These are phyloP conservation scores for Pteruthius melanotis DNA, from an alignment of 2,113 vertebrate genomes.

Conservation along the genomic window DNA sequence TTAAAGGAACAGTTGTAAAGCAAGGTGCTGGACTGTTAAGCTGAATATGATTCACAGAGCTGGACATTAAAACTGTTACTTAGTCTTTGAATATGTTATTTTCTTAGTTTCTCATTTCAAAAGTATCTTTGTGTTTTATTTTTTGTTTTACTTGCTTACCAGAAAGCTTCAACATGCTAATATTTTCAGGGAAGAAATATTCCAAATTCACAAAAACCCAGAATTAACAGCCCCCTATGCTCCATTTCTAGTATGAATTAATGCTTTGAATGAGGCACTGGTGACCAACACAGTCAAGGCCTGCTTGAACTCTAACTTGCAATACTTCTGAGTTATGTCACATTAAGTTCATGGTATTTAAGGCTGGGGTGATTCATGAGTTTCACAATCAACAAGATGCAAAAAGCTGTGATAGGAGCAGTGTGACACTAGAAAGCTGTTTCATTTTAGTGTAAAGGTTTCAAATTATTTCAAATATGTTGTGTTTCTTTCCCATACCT, in stretches of 20 bases:
- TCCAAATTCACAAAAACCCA: neutral
- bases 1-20: neutral
- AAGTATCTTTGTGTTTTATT: neutral
- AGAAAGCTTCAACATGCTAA: neutral
- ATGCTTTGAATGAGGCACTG: neutral
- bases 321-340: neutral
- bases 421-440: neutral
- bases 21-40: neutral
- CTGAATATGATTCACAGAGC: neutral
- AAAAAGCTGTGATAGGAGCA: neutral
- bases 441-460: neutral
- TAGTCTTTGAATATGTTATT: neutral
- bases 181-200: neutral
- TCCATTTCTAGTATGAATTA: neutral
- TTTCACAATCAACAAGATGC: neutral
- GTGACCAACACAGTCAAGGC: neutral
- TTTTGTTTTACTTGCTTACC: neutral
- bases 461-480: neutral
- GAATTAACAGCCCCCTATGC: neutral
- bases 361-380: neutral
- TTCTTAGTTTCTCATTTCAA: neutral
- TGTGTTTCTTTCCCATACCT: neutral
- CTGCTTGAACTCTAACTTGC: neutral
- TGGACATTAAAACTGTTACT: neutral
- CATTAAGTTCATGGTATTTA: neutral